phyloP scores from a whole-genome alignment of 2,888 invertebrate genomes.

The Drosophila austrosaltans region DNA sequence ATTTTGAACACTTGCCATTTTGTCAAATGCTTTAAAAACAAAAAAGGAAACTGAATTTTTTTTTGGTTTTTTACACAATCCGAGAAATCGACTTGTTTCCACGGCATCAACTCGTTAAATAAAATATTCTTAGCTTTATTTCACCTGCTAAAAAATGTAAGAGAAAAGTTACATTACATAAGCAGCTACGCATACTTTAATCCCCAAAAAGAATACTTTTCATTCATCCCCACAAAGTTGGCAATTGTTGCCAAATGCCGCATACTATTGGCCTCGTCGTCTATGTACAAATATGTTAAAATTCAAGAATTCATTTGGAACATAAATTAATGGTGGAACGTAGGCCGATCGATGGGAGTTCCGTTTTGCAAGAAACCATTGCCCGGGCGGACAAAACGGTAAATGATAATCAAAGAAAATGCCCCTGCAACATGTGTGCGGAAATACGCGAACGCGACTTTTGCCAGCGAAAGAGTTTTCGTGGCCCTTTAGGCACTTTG shows the following conservation, averaged over 20 bases:
- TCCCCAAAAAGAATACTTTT: no score
- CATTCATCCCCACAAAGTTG: neutral
- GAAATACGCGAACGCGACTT: constrained; percentile 73
- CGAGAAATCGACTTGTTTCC: neutral
- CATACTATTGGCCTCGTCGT: neutral
- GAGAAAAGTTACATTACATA: neutral
- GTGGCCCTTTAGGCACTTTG: constrained; percentile 64
- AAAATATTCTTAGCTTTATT: neutral
- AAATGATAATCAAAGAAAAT: constrained; percentile 78
- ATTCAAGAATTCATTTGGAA: constrained; percentile 54
- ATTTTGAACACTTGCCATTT: neutral
- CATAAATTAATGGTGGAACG: constrained; percentile 53
- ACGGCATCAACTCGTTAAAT: neutral
- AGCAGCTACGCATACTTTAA: constrained; percentile 20
- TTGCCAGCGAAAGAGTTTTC: constrained; percentile 68
- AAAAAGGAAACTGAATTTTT: neutral
- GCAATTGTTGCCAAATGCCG: constrained; percentile 37
- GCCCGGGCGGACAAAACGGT: constrained; percentile 44
- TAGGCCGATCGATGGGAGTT: constrained; percentile 49
- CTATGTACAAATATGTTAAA: constrained; percentile 28
- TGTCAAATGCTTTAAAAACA: neutral
- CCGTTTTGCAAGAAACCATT: constrained; percentile 14
- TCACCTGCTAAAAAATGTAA: no score
- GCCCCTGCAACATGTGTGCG: constrained; percentile 76
- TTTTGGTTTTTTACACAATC: neutral